Conservation (phyloP, 2,797 vertebrate species). For the Coregonus sp. region DNA sequence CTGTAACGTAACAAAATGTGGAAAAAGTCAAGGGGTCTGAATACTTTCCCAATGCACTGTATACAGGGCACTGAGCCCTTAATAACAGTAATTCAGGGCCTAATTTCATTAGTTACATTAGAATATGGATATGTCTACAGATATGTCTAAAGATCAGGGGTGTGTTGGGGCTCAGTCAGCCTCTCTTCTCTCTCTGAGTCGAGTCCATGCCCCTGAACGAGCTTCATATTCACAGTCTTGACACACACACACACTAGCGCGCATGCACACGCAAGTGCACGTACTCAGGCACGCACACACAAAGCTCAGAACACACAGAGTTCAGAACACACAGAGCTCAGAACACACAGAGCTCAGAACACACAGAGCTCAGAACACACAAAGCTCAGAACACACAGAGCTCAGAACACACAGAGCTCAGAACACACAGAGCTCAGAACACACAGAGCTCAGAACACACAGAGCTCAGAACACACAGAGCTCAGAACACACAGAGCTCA, state of each 20-base stretch:
- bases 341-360: too few relatives aligned
- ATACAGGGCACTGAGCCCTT: constrained; percentile 51
- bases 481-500: too few relatives aligned
- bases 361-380: too few relatives aligned
- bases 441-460: too few relatives aligned
- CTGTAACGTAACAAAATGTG: too few relatives aligned
- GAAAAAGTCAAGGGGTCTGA: too few relatives aligned
- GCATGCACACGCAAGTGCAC: background rate
- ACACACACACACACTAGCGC: constrained; percentile 17
- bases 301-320: background rate
- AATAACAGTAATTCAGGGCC: background rate
- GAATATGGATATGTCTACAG: background rate
- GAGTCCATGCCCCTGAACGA: constrained; percentile 50
- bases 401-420: too few relatives aligned
- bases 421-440: too few relatives aligned
- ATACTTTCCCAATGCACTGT: constrained; percentile 87
- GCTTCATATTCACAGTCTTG: constrained; percentile 63
- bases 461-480: too few relatives aligned
- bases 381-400: too few relatives aligned
- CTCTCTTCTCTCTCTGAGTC: constrained; percentile 12
- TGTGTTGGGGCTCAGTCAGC: constrained; percentile 29
- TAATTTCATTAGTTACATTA: background rate
- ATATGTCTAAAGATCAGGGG: background rate
- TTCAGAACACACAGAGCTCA: too few relatives aligned
- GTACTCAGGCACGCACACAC: background rate